Conservation (phyloP, 2,113 vertebrate species). For the Carlito syrichta region DNA sequence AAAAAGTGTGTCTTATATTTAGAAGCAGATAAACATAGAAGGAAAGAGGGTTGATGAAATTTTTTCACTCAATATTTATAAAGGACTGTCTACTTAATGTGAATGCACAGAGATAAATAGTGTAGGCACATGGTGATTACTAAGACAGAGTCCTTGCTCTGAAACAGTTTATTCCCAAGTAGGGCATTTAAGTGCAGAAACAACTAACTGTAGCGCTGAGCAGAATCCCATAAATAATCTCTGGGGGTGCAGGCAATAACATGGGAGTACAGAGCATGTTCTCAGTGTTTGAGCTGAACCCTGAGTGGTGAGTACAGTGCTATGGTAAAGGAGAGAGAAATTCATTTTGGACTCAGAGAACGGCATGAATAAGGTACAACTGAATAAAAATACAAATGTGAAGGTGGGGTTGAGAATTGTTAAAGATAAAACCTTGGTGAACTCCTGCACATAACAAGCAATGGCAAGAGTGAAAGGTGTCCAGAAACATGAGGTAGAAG, state of each 20-base stretch:
- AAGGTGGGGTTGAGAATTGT: not conserved
- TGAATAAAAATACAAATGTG: not conserved
- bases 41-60: constrained; percentile 22
- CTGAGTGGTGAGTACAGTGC: not conserved
- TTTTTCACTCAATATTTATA: constrained; percentile 44
- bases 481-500: not conserved
- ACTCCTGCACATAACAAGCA: not conserved
- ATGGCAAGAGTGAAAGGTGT: not conserved
- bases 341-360: not conserved
- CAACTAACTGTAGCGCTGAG: not conserved
- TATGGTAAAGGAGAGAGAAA: not conserved
- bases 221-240: not conserved
- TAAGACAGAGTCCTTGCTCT: not conserved
- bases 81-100: not conserved
- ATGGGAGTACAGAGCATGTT: not conserved
- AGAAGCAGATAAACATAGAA: constrained; percentile 32
- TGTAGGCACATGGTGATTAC: not conserved
- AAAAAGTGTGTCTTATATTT: not conserved
- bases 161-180: not conserved
- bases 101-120: constrained; percentile 19
- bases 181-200: not conserved
- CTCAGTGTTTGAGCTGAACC: not conserved
- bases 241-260: not conserved
- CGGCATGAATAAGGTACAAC: not conserved
- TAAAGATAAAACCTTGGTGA: not conserved